Base-by-base conservation (phyloP, 2,113 vertebrate species). In the Arvicanthis niloticus region DNA sequence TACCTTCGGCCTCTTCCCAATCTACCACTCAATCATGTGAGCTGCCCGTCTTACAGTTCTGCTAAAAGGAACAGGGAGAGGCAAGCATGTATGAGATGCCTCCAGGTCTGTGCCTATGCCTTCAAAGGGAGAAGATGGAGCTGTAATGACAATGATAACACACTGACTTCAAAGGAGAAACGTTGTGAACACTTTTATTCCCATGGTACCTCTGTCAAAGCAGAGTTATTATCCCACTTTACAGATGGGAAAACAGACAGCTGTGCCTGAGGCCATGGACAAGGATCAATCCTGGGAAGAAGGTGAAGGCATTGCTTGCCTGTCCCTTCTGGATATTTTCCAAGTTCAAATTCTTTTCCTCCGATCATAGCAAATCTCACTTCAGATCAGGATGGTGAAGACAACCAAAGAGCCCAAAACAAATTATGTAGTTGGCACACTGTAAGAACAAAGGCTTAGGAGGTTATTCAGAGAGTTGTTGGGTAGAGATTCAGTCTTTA, bases 41-140 rank as follows among this genome's bases (percentile, higher is more conserved):
- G 94, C 89, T 81, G 90, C 89, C 45, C 65, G 48, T 53, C 73
- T 88, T 56, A 22, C 76, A 94, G 84, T 85, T 98, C 98, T 96
- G 94, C 65, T 56, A 94, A 96, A 95, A 98, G 95, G 67, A 78
- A 97, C 98, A 97, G 84, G 88, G 88, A 97, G 87, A 96, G 97
- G 98, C 97, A 98, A 97, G 98, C 94, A 89, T 97, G 81, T 93
- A 93, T 96, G 92, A 98, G 97, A 97, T 96, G 96, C 97, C 97
- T 98, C 91, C 93, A 80, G 96, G 96, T 97, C 97, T 56, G 86
- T 88, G 96, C 96, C 88, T 95, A 93, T 89, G 94, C 97, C 98
- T 98, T 98, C 98, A 97, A 98, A 98, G 96, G 94, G 78, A 98
- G 94, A 96, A 88, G 60, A 26, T 86, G 87, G 97, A 92, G 92